phyloP scores from a whole-genome alignment of 2,797 vertebrate species.

The Enteromius anoplus region DNA sequence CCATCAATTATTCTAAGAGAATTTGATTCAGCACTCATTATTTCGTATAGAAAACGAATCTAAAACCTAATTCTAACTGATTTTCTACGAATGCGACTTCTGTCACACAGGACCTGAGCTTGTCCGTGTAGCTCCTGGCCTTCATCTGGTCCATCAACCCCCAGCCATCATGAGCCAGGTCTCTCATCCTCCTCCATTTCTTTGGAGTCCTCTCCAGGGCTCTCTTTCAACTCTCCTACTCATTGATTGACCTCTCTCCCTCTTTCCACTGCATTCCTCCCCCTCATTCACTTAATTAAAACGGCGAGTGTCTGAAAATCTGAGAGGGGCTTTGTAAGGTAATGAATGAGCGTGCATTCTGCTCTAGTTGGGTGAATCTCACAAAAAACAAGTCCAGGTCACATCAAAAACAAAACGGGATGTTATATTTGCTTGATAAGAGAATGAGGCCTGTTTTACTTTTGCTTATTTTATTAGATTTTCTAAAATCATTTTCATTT shows the following conservation, averaged over 20 bases:
- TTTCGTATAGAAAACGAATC: conserved; percentile 13
- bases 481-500: background rate
- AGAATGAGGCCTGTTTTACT: background rate
- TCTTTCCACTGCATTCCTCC: conserved; percentile 50
- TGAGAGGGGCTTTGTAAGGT: conserved; percentile 40
- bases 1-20: conserved; percentile 16
- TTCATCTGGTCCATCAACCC: conserved; percentile 5
- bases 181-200: conserved; percentile 43
- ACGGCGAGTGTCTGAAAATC: conserved; percentile 25
- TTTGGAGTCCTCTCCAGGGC: conserved; percentile 36
- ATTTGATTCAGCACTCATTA: background rate
- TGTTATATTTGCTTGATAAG: background rate
- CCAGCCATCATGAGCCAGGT: conserved; percentile 8
- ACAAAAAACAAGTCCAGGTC: background rate
- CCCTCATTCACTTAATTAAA: conserved; percentile 51
- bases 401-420: background rate
- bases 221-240: conserved; percentile 35
- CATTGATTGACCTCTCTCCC: conserved; percentile 50
- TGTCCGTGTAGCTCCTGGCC: conserved; percentile 12
- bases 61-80: background rate
- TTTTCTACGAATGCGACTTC: background rate
- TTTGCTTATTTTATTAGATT: background rate
- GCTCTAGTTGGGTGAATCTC: conserved; percentile 23
- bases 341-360: conserved; percentile 37
- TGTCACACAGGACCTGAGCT: background rate